phyloP scores from a whole-genome alignment of 2,888 invertebrate species.

The Drosophila nr. perissopoda region DNA sequence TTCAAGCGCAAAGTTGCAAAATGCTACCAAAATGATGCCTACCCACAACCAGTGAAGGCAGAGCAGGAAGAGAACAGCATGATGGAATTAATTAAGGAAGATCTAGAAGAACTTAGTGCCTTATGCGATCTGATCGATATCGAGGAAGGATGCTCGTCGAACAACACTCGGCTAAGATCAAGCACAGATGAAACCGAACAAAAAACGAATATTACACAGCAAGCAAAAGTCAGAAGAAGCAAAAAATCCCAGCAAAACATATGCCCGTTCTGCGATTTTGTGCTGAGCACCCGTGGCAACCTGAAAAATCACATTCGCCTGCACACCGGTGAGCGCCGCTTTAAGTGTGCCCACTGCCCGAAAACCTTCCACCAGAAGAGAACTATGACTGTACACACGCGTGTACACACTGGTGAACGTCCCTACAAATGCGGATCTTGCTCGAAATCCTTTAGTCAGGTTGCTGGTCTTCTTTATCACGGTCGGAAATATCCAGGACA shows the following conservation, averaged over 20 bases:
- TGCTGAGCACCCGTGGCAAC: slow-evolving; percentile 9
- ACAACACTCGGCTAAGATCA: not conserved
- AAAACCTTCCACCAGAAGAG: slow-evolving; percentile 11
- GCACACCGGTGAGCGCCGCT: slow-evolving; percentile 37
- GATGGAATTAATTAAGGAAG: not conserved
- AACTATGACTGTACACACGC: slow-evolving; percentile 12
- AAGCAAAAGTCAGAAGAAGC: not conserved
- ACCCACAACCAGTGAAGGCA: not conserved
- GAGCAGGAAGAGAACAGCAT: no score
- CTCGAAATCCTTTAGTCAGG: not conserved
- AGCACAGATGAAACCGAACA: no score
- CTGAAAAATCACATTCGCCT: slow-evolving; percentile 18
- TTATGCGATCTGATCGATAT: slow-evolving; percentile 18
- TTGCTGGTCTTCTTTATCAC: not conserved
- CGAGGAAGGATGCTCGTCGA: not conserved
- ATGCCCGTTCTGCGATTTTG: slow-evolving; percentile 3
- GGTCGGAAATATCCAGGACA: not conserved
- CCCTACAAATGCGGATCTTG: slow-evolving; percentile 20
- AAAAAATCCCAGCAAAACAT: not conserved
- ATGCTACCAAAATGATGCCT: not conserved
- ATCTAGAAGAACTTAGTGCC: not conserved
- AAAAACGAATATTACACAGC: not conserved
- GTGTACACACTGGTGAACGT: slow-evolving; percentile 31
- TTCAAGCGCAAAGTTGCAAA: slow-evolving; percentile 25
- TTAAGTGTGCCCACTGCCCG: slow-evolving; percentile 14